Evolutionary conservation across 2,888 invertebrate genomes (phyloP).

Genomic region (Blera fallax): DNA sequence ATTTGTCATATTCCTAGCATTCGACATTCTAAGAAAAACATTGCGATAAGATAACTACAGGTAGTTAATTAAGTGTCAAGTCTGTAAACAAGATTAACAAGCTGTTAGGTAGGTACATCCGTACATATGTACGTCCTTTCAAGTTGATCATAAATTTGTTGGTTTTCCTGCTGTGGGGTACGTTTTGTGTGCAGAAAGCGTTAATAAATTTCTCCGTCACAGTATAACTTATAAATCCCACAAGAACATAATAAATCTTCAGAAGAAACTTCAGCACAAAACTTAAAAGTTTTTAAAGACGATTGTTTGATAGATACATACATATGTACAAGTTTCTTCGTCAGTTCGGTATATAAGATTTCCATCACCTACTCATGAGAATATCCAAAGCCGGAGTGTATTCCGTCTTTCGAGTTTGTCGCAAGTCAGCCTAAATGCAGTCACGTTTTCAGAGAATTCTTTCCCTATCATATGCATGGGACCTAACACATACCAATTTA

Average conservation of each 20-base stretch:
- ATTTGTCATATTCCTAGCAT: not conserved
- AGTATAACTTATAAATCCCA: not conserved
- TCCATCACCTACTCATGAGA: not conserved
- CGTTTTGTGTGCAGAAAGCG: not conserved
- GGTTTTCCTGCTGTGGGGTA: not conserved
- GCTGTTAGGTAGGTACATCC: not conserved
- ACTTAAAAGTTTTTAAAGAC: too few species aligned
- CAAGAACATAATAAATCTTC: not conserved
- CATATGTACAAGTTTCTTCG: too few species aligned
- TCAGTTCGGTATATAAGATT: too few species aligned
- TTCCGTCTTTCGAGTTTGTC: not conserved
- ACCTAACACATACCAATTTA: too few species aligned
- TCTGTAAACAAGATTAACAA: not conserved
- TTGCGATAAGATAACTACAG: not conserved
- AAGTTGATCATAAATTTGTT: not conserved
- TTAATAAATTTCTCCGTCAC: not conserved
- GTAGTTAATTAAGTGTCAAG: not conserved
- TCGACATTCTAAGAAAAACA: not conserved
- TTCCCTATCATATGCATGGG: not conserved
- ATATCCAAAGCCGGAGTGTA: not conserved
- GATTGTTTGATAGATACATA: not conserved
- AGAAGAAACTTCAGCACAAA: not conserved
- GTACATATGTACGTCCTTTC: too few species aligned
- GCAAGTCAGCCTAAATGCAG: not conserved
- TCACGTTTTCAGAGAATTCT: not conserved